A percentile compares a stretch with the other conserved stretches of the same genome.
Evolutionary conservation across 2,888 invertebrate genomes (phyloP).

Genomic region (Neria commutata): DNA sequence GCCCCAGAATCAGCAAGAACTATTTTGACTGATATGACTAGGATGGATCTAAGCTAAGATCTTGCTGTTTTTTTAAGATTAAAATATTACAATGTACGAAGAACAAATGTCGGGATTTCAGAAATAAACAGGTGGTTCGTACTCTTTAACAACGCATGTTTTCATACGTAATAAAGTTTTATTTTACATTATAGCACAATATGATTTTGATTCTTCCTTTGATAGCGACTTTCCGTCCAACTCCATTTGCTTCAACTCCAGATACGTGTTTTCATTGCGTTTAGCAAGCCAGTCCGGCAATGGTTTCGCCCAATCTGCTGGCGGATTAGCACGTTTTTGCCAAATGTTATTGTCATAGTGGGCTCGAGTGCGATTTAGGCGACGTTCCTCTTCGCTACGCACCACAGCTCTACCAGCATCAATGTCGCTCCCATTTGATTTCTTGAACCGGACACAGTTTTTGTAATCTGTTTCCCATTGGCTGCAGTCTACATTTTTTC

Average conservation of each 20-base stretch:
- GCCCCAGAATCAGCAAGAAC: slow-evolving; percentile 63
- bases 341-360: slow-evolving; percentile 80
- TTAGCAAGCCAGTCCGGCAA: slow-evolving; percentile 78
- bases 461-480: slow-evolving; percentile 80
- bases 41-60: slow-evolving; percentile 7
- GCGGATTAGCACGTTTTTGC: slow-evolving; percentile 76
- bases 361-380: slow-evolving; percentile 68
- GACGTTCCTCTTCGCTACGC: slow-evolving; percentile 72
- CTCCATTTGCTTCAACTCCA: slow-evolving; percentile 71
- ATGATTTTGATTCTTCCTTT: slow-evolving; percentile 36
- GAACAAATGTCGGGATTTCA: neutral
- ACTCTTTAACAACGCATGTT: neutral
- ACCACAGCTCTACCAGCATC: slow-evolving; percentile 72
- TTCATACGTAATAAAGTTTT: too few species aligned
- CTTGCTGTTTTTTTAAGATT: neutral
- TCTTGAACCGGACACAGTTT: slow-evolving; percentile 75
- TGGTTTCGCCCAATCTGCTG: slow-evolving; percentile 80
- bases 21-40: slow-evolving; percentile 36
- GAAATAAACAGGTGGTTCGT: neutral
- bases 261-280: slow-evolving; percentile 70
- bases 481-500: slow-evolving; percentile 74
- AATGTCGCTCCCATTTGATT: slow-evolving; percentile 65
- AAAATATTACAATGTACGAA: neutral
- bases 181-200: slow-evolving; percentile 53
- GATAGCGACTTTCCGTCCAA: slow-evolving; percentile 61